Conservation (phyloP, 64 coral and sea anemone species). For the Exaiptasia diaphana region DNA sequence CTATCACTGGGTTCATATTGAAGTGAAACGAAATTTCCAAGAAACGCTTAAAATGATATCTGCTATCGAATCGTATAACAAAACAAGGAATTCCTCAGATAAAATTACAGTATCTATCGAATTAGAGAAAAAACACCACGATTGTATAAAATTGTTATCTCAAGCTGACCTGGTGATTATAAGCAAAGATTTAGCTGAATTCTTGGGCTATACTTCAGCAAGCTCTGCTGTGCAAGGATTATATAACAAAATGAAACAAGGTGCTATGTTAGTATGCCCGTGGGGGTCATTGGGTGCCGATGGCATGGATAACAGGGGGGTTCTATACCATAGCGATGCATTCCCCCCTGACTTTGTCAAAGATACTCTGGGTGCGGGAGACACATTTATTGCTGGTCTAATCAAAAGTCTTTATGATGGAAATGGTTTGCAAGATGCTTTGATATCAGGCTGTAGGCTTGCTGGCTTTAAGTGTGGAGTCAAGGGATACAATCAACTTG, state of each 20-base stretch:
- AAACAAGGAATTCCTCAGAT: neutral
- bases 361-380: constrained; percentile 49
- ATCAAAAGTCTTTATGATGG: constrained; percentile 17
- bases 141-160: neutral
- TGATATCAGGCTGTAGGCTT: constrained; percentile 35
- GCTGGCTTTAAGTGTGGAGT: constrained; percentile 52
- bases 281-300: constrained; percentile 71
- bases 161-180: constrained; percentile 35
- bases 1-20: constrained; percentile 53
- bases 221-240: neutral
- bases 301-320: neutral
- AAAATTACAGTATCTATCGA: constrained; percentile 35
- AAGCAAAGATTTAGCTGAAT: constrained; percentile 35
- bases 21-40: constrained; percentile 27
- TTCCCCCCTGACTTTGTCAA: neutral
- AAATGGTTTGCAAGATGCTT: neutral
- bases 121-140: constrained; percentile 36
- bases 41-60: constrained; percentile 36
- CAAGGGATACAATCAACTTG: constrained; percentile 25
- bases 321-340: constrained; percentile 26
- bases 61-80: constrained; percentile 20
- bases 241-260: neutral
- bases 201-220: constrained; percentile 4
- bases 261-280: constrained; percentile 30
- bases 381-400: constrained; percentile 27